These are phyloP conservation scores for Dasysyrphus tricinctus DNA, from an alignment of 2,888 invertebrate species.

Conservation along the genomic window DNA sequence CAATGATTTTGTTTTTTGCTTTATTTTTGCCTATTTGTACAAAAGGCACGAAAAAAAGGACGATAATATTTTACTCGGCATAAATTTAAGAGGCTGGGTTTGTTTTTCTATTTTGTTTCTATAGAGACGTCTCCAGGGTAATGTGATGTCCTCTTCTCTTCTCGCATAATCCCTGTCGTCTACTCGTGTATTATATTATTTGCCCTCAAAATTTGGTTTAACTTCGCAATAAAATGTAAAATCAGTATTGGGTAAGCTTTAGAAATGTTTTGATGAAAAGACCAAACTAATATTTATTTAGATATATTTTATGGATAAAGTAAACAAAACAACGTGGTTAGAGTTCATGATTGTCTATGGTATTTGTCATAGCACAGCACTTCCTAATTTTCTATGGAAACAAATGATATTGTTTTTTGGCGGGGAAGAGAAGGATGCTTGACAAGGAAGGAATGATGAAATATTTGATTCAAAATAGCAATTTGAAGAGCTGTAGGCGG, in stretches of 20 bases:
- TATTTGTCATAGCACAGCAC: not conserved
- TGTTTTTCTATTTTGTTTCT: not conserved
- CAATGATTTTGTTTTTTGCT: not conserved
- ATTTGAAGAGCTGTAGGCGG: conserved; percentile 1
- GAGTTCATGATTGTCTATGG: not conserved
- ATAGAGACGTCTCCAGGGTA: not conserved
- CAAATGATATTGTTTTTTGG: no score
- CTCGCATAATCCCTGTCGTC: not conserved
- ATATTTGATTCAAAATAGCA: not conserved
- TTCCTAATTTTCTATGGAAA: not conserved
- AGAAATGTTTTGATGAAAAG: conserved; percentile 2
- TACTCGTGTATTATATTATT: not conserved
- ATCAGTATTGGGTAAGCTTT: not conserved
- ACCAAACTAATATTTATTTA: conserved; percentile 27
- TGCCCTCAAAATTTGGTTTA: not conserved
- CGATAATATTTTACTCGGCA: not conserved
- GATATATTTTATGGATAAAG: conserved; percentile 22
- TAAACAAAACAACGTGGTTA: conserved; percentile 4
- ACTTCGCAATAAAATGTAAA: conserved; percentile 4
- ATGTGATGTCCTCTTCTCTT: not conserved
- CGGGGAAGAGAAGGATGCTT: no score
- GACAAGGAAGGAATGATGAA: not conserved
- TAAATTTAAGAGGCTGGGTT: not conserved
- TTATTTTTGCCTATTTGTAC: conserved; percentile 11
- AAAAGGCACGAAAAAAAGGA: not conserved